phyloP scores from a whole-genome alignment of 2,888 invertebrate species.

The Andrena flavipes region DNA sequence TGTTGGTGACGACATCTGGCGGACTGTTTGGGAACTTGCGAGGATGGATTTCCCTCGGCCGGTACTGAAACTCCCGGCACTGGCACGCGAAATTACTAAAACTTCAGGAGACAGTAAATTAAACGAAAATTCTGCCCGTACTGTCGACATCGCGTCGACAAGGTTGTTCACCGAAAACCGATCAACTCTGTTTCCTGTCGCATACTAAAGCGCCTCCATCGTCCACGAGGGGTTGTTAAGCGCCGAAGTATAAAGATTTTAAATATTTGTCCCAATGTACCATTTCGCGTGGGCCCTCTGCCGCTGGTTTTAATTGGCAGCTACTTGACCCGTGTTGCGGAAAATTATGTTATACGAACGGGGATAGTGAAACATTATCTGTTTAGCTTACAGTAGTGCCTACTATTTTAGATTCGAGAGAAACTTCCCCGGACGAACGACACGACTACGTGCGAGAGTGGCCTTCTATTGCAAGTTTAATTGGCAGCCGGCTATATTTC shows the following conservation, averaged over 20 bases:
- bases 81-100: slow-evolving; percentile 55
- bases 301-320: background rate
- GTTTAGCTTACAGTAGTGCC: too few relatives aligned
- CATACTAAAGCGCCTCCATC: slow-evolving; percentile 13
- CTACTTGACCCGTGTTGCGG: background rate
- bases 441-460: too few relatives aligned
- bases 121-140: slow-evolving; percentile 50
- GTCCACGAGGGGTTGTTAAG: background rate
- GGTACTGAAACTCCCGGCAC: slow-evolving; percentile 33
- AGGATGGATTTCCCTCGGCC: background rate
- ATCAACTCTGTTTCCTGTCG: slow-evolving; percentile 49
- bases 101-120: slow-evolving; percentile 59
- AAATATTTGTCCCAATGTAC: background rate
- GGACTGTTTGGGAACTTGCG: background rate
- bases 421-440: too few relatives aligned
- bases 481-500: background rate
- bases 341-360: too few relatives aligned
- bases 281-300: background rate
- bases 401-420: too few relatives aligned
- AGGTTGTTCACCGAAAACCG: slow-evolving; percentile 55
- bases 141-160: slow-evolving; percentile 59
- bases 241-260: slow-evolving; percentile 4
- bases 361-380: too few relatives aligned
- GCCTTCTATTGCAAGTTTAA: background rate
- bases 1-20: slow-evolving; percentile 39